phyloP scores from a whole-genome alignment of 2,888 invertebrate genomes.

The Yponomeuta cagnagella region DNA sequence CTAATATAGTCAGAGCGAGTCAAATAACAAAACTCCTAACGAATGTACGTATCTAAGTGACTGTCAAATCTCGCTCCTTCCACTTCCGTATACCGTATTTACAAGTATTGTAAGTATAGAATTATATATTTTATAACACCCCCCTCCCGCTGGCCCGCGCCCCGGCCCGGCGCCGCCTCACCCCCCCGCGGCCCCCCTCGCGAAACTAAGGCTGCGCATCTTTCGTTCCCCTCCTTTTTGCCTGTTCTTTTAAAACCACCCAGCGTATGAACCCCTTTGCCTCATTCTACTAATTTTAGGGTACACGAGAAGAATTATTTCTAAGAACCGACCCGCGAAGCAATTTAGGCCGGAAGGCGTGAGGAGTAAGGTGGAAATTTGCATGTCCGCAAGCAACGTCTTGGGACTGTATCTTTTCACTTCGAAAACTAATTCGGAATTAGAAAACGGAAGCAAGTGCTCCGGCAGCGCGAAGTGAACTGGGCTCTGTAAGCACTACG shows the following conservation, averaged over 20 bases:
- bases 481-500: conserved; percentile 21
- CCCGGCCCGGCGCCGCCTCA: conserved; percentile 13
- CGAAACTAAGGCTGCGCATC: conserved; percentile 76
- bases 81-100: conserved; percentile 73
- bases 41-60: conserved; percentile 13
- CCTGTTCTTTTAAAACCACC: conserved; percentile 76
- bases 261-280: conserved; percentile 73
- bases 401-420: conserved; percentile 76
- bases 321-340: conserved; percentile 44
- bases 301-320: conserved; percentile 76
- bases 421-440: conserved; percentile 74
- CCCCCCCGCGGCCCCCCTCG: conserved; percentile 42
- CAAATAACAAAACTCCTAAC: conserved; percentile 11
- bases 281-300: conserved; percentile 76
- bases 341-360: conserved; percentile 40
- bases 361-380: conserved; percentile 37
- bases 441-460: conserved; percentile 72
- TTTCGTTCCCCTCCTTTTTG: conserved; percentile 76
- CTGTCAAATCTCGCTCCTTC: conserved; percentile 21
- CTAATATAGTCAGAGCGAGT: not conserved
- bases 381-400: conserved; percentile 47
- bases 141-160: conserved; percentile 32
- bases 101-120: conserved; percentile 77
- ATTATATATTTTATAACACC: conserved; percentile 76
- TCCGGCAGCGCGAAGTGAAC: conserved; percentile 22